Evolutionary conservation across 2,113 vertebrate genomes (phyloP).

Genomic region (Vidua chalybeata): DNA sequence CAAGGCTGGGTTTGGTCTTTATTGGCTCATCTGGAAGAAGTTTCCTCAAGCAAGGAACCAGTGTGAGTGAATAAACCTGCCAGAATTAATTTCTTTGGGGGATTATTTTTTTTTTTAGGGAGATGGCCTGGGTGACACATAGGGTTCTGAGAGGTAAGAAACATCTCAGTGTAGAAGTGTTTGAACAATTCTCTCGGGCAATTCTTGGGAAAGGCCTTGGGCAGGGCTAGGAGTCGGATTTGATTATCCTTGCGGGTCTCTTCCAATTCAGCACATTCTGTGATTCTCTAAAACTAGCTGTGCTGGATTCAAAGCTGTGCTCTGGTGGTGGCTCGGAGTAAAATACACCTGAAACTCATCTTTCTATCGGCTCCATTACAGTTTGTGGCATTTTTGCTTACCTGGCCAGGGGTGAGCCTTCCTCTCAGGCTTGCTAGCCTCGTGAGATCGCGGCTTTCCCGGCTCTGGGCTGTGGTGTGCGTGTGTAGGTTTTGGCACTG

Average conservation of each 20-base stretch:
- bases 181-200: neutral
- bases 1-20: neutral
- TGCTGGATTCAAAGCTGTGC: neutral
- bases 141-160: neutral
- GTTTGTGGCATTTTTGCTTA: neutral
- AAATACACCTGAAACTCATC: neutral
- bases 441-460: neutral
- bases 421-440: neutral
- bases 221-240: neutral
- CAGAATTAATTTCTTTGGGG: fast-evolving
- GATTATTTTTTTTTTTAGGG: neutral
- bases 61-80: neutral
- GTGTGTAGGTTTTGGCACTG: fast-evolving
- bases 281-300: neutral
- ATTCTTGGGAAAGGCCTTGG: neutral
- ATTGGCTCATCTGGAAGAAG: neutral
- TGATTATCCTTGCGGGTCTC: neutral
- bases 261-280: neutral
- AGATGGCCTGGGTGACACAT: neutral
- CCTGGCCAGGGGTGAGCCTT: neutral
- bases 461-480: neutral
- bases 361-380: neutral
- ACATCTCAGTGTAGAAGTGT: neutral
- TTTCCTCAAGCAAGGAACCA: neutral
- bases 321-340: neutral